phyloP scores from a whole-genome alignment of 2,888 invertebrate genomes.

The Margaritifera margaritifera region DNA sequence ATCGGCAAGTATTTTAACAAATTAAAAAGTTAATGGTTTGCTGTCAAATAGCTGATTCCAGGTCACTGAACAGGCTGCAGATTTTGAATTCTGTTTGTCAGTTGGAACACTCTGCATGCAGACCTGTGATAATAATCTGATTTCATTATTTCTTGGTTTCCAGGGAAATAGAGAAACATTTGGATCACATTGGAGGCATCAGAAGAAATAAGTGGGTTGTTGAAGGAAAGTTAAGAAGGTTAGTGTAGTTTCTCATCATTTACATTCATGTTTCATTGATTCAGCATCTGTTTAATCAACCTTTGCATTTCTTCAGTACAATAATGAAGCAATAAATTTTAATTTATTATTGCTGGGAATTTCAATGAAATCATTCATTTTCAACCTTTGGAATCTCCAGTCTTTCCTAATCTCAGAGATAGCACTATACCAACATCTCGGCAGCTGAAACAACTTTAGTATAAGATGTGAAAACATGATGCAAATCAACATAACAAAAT shows the following conservation, averaged over 20 bases:
- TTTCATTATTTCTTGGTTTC: conserved; percentile 8
- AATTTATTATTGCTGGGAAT: neutral
- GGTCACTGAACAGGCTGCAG: no score
- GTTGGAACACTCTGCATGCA: no score
- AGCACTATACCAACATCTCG: no score
- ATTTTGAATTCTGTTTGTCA: no score
- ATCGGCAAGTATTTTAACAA: no score
- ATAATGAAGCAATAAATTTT: neutral
- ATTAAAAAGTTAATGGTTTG: no score
- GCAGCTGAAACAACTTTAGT: no score
- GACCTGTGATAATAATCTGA: no score
- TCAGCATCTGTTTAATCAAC: neutral
- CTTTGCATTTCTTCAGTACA: neutral
- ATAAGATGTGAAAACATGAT: no score
- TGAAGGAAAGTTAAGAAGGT: conserved; percentile 94
- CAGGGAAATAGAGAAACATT: conserved; percentile 89
- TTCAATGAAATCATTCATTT: neutral
- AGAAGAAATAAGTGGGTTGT: conserved; percentile 93
- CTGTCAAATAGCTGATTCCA: no score
- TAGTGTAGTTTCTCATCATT: conserved; percentile 67
- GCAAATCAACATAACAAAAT: neutral
- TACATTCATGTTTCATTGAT: neutral
- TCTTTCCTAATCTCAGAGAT: no score
- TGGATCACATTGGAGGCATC: conserved; percentile 89
- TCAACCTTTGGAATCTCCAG: no score